Percentiles rank a stretch among this genome's conserved stretches.
Conservation (phyloP, 2,113 vertebrate species). For the Ptilonorhynchus violaceus region DNA sequence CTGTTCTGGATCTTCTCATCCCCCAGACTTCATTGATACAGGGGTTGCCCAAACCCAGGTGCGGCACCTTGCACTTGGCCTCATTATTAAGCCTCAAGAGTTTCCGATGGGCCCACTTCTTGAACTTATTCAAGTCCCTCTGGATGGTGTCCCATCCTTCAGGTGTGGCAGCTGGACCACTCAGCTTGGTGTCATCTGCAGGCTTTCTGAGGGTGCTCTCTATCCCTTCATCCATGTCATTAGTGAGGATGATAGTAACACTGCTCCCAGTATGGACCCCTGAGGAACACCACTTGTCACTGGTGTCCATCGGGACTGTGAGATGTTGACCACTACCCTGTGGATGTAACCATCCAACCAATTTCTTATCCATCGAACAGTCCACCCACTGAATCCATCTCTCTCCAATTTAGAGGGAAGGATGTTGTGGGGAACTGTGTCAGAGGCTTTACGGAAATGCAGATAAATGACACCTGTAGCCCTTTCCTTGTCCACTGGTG, state of each 20-base stretch:
- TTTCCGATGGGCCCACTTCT: background rate
- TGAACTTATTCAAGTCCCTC: background rate
- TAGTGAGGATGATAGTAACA: background rate
- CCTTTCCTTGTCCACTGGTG: background rate
- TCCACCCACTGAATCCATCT: background rate
- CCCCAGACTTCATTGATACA: background rate
- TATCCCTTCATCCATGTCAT: background rate
- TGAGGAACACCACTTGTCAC: background rate
- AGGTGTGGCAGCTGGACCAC: background rate
- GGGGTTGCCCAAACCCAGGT: background rate
- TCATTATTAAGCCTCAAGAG: background rate
- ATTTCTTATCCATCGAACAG: background rate
- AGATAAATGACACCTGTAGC: background rate
- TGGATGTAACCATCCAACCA: background rate
- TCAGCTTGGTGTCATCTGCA: background rate
- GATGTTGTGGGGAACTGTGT: background rate
- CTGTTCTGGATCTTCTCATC: background rate
- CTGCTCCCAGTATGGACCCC: background rate
- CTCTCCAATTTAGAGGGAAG: background rate
- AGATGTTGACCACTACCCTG: background rate
- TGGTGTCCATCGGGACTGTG: background rate
- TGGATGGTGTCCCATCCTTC: background rate
- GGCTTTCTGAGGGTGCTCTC: background rate
- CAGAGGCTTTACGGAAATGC: background rate
- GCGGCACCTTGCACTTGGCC: background rate